Evolutionary conservation across 2,888 invertebrate species (phyloP), one percentile per base, ranked within the genome.

Genomic region (Thumatha senex): DNA sequence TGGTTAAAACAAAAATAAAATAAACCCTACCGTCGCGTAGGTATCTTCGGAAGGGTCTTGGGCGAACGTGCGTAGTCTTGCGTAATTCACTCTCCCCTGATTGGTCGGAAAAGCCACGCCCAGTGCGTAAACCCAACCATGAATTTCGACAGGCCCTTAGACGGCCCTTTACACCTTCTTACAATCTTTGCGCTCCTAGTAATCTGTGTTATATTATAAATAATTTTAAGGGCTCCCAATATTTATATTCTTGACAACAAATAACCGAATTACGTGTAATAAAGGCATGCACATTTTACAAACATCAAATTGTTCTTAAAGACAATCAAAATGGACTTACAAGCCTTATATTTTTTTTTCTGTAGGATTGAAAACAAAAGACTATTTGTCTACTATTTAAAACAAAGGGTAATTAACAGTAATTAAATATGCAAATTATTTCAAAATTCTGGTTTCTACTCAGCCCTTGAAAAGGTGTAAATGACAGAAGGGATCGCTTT

Each of bases 121-220:
- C 87, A 76, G 61, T 90, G 91, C 91, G 90, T 90, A 82, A 61
- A 70, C 74, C 72, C 72, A 82, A 86, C 87, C 84, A 84, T 87
- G 82, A 80, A 84, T 77, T 85, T 83, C 78, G 78, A 74, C 80
- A 76, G 76, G 82, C 88, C 91, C 90, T 89, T 87, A 67, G 63
- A 58, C 66, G 81, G 89, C 92, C 89, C 90, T 89, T 75, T 60
- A 48, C 38, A 83, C 59, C 89, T 89, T 85, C 75, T 86, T 68
- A 60, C 49, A 67, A 51, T 70, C 76, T 84, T 75, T 92, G 88
- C 62, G 68, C 56, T 77, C 90, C 90, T 87, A 76, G 92, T 92
- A 74, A 71, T 71, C 81, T 84, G 89, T 84, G 89, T 92, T 92
- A 91, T 92, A 92, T 89, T 92, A 92, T 92, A 92, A 92, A 92